Conservation (phyloP, 2,888 invertebrate genomes). For the Brachypalpus laphriformis region DNA sequence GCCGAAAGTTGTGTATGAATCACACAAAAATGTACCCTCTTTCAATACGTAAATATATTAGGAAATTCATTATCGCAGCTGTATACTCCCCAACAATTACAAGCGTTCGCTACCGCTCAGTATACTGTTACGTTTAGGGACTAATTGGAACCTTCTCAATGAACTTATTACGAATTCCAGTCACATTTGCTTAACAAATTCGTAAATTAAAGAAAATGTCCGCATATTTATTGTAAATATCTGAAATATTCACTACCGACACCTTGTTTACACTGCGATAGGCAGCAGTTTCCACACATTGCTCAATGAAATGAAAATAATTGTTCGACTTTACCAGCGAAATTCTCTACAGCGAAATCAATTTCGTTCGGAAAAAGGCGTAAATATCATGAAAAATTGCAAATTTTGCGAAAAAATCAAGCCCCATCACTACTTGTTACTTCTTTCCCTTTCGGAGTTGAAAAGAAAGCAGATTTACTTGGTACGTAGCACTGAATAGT, state of each 20-base stretch:
- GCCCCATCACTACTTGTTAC: constrained; percentile 63
- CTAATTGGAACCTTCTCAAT: too few relatives aligned
- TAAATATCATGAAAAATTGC: constrained; percentile 20
- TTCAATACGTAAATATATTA: background rate
- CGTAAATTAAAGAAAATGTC: constrained; percentile 18
- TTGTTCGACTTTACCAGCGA: background rate
- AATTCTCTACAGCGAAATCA: background rate
- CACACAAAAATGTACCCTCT: background rate
- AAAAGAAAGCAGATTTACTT: background rate
- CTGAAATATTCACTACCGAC: background rate
- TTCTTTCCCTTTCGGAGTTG: constrained; percentile 5
- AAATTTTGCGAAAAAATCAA: constrained; percentile 31
- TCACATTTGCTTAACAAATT: background rate
- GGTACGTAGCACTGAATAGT: constrained; percentile 33
- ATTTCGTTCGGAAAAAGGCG: background rate
- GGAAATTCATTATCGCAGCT: background rate
- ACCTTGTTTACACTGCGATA: constrained; percentile 36
- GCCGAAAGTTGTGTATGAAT: background rate
- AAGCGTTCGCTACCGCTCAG: background rate
- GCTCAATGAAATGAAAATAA: background rate
- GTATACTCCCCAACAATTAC: too few relatives aligned
- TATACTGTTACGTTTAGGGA: background rate
- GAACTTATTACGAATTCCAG: background rate
- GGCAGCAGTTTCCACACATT: background rate
- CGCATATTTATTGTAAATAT: background rate